Conservation (phyloP, 2,113 vertebrate species). For the Takifugu bimaculatus region DNA sequence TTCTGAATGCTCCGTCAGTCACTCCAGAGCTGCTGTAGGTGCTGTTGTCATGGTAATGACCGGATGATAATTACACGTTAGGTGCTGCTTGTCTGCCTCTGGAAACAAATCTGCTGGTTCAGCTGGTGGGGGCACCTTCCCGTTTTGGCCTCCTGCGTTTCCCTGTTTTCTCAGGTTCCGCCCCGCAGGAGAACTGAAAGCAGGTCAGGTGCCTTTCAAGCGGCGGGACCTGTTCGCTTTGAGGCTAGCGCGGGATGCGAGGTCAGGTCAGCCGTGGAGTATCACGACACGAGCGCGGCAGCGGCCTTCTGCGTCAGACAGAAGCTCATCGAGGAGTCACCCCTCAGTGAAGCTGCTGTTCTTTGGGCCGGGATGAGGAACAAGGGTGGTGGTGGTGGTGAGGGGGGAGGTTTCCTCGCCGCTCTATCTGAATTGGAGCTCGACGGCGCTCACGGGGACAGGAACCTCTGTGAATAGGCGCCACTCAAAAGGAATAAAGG, state of each 20-base stretch:
- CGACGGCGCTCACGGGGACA: constrained; percentile 46
- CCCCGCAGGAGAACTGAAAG: constrained; percentile 24
- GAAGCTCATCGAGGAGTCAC: constrained; percentile 40
- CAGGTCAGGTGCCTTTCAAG: constrained; percentile 31
- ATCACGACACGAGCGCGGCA: constrained; percentile 46
- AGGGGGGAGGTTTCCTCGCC: constrained; percentile 17
- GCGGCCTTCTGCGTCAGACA: constrained; percentile 49
- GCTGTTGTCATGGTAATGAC: constrained; percentile 36
- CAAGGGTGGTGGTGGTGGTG: neutral
- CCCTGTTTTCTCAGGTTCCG: constrained; percentile 12
- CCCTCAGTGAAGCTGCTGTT: constrained; percentile 51
- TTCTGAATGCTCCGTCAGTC: constrained; percentile 1
- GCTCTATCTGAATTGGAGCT: constrained; percentile 41
- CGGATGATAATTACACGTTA: constrained; percentile 33
- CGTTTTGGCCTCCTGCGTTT: constrained; percentile 5
- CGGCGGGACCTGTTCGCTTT: constrained; percentile 53
- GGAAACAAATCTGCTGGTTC: constrained; percentile 18
- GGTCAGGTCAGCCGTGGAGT: constrained; percentile 54
- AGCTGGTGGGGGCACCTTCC: neutral
- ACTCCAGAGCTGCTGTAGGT: neutral
- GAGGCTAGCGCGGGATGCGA: constrained; percentile 21
- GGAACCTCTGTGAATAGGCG: constrained; percentile 57
- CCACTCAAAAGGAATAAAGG: constrained; percentile 66
- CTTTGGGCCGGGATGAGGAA: constrained; percentile 29
- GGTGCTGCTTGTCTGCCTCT: constrained; percentile 27